A percentile compares a stretch with the other conserved stretches of the same genome.
phyloP scores from a whole-genome alignment of 2,113 vertebrate species.

The Odontesthes bonariensis region DNA sequence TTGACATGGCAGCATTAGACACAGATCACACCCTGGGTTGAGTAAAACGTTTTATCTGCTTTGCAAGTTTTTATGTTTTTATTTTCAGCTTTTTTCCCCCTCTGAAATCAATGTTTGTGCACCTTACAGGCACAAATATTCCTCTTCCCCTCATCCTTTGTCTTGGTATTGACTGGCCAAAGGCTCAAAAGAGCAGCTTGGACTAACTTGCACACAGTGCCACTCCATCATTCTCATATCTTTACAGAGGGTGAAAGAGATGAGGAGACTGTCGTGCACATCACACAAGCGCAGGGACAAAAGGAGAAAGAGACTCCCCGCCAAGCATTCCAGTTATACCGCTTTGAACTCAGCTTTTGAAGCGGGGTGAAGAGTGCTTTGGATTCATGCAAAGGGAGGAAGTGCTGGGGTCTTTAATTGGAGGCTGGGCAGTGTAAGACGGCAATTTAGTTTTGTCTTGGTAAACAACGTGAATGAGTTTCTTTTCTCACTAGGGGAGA shows the following conservation, averaged over 20 bases:
- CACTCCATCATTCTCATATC: conserved; percentile 33
- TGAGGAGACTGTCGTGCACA: conserved; percentile 4
- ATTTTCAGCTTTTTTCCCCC: conserved; percentile 15
- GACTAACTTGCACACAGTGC: background rate
- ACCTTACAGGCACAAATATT: conserved; percentile 59
- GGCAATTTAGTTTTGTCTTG: conserved; percentile 41
- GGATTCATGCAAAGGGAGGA: conserved; percentile 44
- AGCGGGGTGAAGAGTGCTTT: conserved; percentile 25
- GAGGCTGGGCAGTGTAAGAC: conserved; percentile 21
- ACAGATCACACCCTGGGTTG: conserved; percentile 29
- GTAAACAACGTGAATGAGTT: conserved; percentile 23
- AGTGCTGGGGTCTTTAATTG: conserved; percentile 52
- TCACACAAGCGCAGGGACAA: conserved; percentile 41
- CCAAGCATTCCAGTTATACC: conserved; percentile 21
- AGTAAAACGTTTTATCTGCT: conserved; percentile 42
- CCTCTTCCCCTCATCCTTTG: conserved; percentile 48
- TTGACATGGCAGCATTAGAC: conserved; percentile 37
- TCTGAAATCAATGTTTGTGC: conserved; percentile 51
- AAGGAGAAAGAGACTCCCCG: conserved; percentile 44
- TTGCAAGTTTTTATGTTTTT: conserved; percentile 40
- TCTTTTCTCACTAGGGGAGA: conserved; percentile 8
- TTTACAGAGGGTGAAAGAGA: conserved; percentile 29
- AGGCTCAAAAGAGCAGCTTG: conserved; percentile 46
- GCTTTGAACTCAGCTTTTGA: conserved; percentile 41
- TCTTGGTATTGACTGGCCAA: conserved; percentile 64